A percentile compares a stretch with the other conserved stretches of the same genome.
Conservation (phyloP, 2,113 vertebrate species). For the Nibea coibor region DNA sequence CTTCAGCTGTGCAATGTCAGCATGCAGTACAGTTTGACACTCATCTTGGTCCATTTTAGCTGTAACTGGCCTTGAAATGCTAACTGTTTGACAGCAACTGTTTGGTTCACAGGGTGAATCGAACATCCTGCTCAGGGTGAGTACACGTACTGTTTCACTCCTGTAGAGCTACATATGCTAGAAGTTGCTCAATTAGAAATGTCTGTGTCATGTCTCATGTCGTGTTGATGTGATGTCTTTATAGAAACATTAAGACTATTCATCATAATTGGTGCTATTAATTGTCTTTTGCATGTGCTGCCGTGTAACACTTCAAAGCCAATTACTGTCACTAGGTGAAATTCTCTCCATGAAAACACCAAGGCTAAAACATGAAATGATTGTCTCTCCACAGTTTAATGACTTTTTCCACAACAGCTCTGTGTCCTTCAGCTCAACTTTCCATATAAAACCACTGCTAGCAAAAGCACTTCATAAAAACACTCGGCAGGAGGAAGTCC, state of each 20-base stretch:
- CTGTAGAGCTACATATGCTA: not conserved
- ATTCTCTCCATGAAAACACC: conserved; percentile 31
- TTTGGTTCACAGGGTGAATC: too few species aligned
- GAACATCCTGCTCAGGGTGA: not conserved
- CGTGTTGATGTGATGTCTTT: not conserved
- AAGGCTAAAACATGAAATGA: conserved; percentile 21
- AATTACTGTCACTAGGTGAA: conserved; percentile 11
- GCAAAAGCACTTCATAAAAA: conserved; percentile 61
- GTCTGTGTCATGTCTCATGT: not conserved
- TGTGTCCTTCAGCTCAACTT: conserved; percentile 60
- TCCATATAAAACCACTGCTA: conserved; percentile 43
- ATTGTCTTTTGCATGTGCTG: not conserved
- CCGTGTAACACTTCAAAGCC: conserved; percentile 22
- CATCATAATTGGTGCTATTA: not conserved
- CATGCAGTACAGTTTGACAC: not conserved
- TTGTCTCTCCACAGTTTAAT: conserved; percentile 40
- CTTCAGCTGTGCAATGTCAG: not conserved
- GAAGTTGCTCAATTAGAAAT: not conserved
- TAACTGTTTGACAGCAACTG: not conserved
- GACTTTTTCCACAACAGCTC: conserved; percentile 31
- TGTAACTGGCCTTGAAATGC: not conserved
- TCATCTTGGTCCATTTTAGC: not conserved
- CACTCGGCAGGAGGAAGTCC: conserved; percentile 54
- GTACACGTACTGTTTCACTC: not conserved
- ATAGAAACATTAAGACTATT: not conserved